Percentiles rank a stretch among this genome's conserved stretches.
phyloP scores from a whole-genome alignment of 2,797 vertebrate species.

The Sciurus carolinensis region DNA sequence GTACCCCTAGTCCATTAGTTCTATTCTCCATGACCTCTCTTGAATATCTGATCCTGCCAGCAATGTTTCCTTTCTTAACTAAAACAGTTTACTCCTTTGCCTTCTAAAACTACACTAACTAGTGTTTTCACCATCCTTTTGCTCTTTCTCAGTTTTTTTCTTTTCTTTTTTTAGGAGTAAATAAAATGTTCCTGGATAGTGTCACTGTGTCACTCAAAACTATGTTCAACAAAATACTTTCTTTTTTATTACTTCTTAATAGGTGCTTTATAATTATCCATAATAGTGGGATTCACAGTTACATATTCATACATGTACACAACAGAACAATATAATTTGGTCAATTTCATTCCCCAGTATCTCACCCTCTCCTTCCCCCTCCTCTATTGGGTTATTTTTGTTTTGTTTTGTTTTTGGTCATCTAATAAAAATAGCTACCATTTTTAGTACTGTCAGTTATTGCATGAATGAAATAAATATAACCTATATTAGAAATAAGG shows the following conservation, averaged over 20 bases:
- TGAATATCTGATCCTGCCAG: not conserved
- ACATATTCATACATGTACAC: too few relatives aligned
- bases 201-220: not conserved
- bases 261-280: too few relatives aligned
- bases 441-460: conserved; percentile 39
- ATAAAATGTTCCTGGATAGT: not conserved
- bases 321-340: too few relatives aligned
- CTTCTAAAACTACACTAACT: not conserved
- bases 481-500: conserved; percentile 41
- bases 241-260: not conserved
- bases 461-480: not conserved
- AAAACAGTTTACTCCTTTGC: conserved; percentile 29
- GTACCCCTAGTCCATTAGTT: not conserved
- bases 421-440: conserved; percentile 49
- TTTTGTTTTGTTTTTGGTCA: not conserved
- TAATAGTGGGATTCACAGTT: too few relatives aligned
- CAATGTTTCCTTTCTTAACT: conserved; percentile 36
- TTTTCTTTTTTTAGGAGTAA: not conserved
- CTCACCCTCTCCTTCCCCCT: too few relatives aligned
- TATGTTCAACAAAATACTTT: conserved; percentile 9
- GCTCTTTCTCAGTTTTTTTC: conserved; percentile 47
- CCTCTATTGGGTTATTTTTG: not conserved
- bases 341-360: too few relatives aligned
- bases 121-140: conserved; percentile 34
- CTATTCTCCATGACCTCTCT: not conserved